These are phyloP conservation scores for Muntiacus reevesi DNA, from an alignment of 2,113 vertebrate species.

Conservation along the genomic window DNA sequence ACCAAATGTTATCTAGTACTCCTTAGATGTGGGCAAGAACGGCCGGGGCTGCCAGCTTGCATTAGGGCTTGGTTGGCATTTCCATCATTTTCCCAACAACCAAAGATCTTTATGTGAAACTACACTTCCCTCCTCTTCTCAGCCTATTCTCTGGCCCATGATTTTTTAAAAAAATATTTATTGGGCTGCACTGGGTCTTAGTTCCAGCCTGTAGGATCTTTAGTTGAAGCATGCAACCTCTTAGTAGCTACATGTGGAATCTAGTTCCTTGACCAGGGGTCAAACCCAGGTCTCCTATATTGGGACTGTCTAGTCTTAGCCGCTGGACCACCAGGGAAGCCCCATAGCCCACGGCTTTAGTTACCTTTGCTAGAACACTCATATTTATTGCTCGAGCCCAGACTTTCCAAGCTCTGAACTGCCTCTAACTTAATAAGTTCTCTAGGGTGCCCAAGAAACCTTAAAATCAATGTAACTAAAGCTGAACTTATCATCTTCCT, in stretches of 20 bases:
- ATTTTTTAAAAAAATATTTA: background rate
- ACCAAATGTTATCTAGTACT: background rate
- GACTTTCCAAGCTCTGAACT: background rate
- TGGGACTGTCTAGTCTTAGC: background rate
- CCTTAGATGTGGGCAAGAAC: background rate
- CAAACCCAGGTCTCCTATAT: background rate
- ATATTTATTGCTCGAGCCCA: background rate
- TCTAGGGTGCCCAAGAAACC: background rate
- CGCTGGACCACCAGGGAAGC: background rate
- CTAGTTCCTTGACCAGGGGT: background rate
- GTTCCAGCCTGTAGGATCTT: background rate
- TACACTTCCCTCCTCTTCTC: background rate
- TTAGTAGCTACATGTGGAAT: background rate
- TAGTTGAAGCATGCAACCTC: background rate
- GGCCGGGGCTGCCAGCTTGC: no score
- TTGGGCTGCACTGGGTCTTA: background rate
- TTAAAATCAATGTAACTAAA: background rate
- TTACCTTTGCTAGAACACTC: background rate
- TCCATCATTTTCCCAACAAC: background rate
- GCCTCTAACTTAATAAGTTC: background rate
- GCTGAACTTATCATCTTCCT: background rate
- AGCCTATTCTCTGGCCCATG: background rate
- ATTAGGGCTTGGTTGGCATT: background rate
- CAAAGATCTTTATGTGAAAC: background rate
- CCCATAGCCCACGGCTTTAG: background rate